These are phyloP conservation scores for Pelagia noctiluca DNA, from an alignment of 30 jellyfish, hydroid and myxozoan genomes.

Conservation along the genomic window DNA sequence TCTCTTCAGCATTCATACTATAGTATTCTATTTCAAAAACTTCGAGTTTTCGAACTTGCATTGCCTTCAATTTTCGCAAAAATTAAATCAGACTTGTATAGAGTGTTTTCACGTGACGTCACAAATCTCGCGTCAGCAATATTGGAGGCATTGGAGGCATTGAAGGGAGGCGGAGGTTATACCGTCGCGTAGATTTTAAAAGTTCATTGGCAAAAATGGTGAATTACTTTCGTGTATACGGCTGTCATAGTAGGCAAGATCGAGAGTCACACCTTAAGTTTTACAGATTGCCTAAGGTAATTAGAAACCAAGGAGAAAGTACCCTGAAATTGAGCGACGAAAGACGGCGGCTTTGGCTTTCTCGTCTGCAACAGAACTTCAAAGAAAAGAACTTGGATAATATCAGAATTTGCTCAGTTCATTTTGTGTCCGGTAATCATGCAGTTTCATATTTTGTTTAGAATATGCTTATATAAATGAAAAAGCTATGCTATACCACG, in stretches of 20 bases:
- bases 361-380: neutral
- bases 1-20: no score
- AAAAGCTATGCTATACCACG: no score
- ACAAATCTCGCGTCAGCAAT: neutral
- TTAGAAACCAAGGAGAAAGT: neutral
- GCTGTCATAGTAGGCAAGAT: conserved; percentile 6
- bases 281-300: neutral
- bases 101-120: conserved; percentile 1
- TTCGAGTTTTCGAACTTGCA: no score
- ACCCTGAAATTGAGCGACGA: neutral
- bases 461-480: neutral
- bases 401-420: neutral
- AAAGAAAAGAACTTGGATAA: neutral
- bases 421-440: neutral
- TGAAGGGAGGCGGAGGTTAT: neutral
- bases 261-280: neutral
- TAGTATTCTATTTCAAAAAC: no score
- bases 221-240: neutral
- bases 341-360: neutral
- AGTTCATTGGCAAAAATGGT: neutral
- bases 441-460: no score
- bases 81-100: no score
- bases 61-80: no score
- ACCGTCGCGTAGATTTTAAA: no score
- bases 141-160: neutral